Percentiles rank a stretch among this genome's conserved stretches.
Evolutionary conservation across 2,113 vertebrate species (phyloP).

Genomic region (Rhinolophus ferrumequinum): DNA sequence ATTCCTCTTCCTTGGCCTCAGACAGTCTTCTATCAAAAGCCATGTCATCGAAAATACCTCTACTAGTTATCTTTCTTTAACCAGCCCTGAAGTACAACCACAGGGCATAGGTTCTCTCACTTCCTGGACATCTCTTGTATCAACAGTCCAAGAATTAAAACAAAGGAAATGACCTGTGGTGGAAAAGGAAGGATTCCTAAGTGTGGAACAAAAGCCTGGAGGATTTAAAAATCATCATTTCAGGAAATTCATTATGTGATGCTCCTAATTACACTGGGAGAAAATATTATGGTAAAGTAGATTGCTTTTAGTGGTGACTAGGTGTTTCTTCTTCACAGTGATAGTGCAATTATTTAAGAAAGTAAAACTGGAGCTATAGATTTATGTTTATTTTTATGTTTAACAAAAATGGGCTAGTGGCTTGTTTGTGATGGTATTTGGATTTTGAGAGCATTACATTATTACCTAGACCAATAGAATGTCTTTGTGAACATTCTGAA

Average conservation of each 20-base stretch:
- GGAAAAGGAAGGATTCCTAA: neutral
- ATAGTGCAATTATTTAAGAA: neutral
- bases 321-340: neutral
- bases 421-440: neutral
- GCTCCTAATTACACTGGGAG: neutral
- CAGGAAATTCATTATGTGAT: neutral
- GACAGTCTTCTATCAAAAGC: neutral
- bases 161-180: neutral
- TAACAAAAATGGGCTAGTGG: neutral
- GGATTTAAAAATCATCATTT: neutral
- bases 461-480: neutral
- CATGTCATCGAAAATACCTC: neutral
- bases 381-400: neutral
- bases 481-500: conserved; percentile 4
- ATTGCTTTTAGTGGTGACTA: neutral
- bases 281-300: conserved; percentile 3
- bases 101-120: neutral
- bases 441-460: neutral
- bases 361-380: neutral
- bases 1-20: neutral
- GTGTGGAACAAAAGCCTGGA: neutral
- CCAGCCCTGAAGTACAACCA: neutral
- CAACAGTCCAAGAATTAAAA: neutral
- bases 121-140: neutral
- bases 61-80: neutral